Conservation (phyloP, 2,888 invertebrate species). For the Melolontha melolontha region DNA sequence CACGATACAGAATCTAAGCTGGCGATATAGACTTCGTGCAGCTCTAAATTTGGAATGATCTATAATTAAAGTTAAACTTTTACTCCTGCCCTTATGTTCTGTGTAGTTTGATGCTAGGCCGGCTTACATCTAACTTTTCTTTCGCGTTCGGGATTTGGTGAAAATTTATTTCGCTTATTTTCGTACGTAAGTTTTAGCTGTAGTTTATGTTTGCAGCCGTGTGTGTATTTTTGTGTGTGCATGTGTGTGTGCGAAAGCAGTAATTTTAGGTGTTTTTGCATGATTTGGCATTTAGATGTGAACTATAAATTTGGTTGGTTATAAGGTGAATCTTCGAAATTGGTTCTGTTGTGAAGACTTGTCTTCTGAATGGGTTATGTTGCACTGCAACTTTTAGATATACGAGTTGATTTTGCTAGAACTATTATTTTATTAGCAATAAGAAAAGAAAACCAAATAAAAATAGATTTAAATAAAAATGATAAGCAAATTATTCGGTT, state of each 20-base stretch:
- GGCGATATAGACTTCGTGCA: slow-evolving; percentile 43
- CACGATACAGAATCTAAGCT: slow-evolving; percentile 38
- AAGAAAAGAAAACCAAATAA: no score
- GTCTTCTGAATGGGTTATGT: background rate
- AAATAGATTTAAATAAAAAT: no score
- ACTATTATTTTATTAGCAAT: no score
- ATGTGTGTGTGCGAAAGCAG: slow-evolving; percentile 9
- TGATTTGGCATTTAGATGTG: slow-evolving; percentile 17
- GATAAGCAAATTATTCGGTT: no score
- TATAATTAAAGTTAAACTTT: slow-evolving; percentile 56
- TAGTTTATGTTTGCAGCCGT: slow-evolving; percentile 1
- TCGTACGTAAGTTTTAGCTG: slow-evolving; percentile 26
- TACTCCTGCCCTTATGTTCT: slow-evolving; percentile 37
- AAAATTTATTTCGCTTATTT: slow-evolving; percentile 39
- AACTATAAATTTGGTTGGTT: slow-evolving; percentile 10
- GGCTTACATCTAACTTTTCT: slow-evolving; percentile 49
- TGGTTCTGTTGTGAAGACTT: slow-evolving; percentile 10
- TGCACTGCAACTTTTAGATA: background rate
- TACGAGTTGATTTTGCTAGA: no score
- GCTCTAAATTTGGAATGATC: slow-evolving; percentile 58
- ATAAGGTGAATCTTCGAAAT: background rate
- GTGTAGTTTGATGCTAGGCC: slow-evolving; percentile 47
- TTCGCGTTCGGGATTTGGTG: slow-evolving; percentile 39
- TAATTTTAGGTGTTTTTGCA: slow-evolving; percentile 30
- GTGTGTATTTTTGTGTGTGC: background rate